Base-by-base conservation (phyloP, 1,140 invertebrate species). In the Lysiphlebus fabarum region DNA sequence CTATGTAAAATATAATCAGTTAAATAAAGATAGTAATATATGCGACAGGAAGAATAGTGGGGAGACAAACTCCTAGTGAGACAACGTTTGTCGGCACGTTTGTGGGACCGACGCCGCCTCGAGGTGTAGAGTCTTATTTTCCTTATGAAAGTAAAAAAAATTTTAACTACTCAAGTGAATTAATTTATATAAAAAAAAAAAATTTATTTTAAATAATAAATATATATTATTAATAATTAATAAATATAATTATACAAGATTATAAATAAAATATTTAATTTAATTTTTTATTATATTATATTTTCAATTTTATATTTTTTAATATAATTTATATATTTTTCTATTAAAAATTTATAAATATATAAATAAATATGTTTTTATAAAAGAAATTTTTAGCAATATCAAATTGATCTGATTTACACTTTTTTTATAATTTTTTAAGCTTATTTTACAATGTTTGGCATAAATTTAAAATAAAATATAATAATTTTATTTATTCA, bases 71-170 rank as follows among this genome's bases (percentile, higher is more conserved):
- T 68, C 61, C 63, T 67, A 69, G 69, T 65, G 69, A 71, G 74
- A 77, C 75, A 77, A 60, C 71, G 76, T 74, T 76, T 75, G 74
- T 76, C 73, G 74, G 73, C 74, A 50, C 73, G 71, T 76, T 74
- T 76, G 74, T 71, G 66, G 65, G 62, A 68, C 72, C 74, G 72
- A 69, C 64, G 66, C 71, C 63, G 72, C 67, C 65, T 56, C 44
- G 36, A 56, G 54, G 54, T 56, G 44, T 56, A 56, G 54, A 56
- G 43, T 48, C 42, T 37, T 33, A 38, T 47, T 44, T 56, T 34
- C 54, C 42, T 56, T 44, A 56, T 11, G 26, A 47, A 47, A 40
- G 34, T n/a, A n/a, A 38, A 40, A 36, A 53, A 12, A 53, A 40
- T 49, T 34, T 11, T 33, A 36, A 34, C 47, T 49, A 34, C 26